phyloP scores from a whole-genome alignment of 2,797 vertebrate species.

The Pelobates cultripes region DNA sequence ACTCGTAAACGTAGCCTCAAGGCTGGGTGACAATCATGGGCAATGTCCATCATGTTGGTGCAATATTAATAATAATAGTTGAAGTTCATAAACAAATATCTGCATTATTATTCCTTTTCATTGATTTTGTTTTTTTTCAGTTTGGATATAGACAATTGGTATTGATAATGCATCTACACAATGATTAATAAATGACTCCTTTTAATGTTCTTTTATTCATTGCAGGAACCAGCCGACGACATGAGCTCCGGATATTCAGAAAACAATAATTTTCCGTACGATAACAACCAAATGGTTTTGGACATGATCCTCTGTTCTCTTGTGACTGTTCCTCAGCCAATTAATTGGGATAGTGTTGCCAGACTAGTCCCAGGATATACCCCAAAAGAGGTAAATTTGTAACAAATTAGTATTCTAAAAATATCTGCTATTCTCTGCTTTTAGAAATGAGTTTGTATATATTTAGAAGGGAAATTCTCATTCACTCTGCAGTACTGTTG shows the following conservation, averaged over 20 bases:
- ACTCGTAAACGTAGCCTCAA: too few relatives aligned
- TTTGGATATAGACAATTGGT: slow-evolving; percentile 20
- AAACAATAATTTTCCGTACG: slow-evolving; percentile 93
- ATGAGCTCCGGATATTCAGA: slow-evolving; percentile 92
- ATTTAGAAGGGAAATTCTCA: too few relatives aligned
- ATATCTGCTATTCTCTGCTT: too few relatives aligned
- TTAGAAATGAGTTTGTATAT: too few relatives aligned
- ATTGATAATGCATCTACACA: too few relatives aligned
- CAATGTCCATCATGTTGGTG: too few relatives aligned
- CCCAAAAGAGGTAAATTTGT: slow-evolving; percentile 86
- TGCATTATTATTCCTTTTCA: background rate
- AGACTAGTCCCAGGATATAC: slow-evolving; percentile 93
- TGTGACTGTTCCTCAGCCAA: slow-evolving; percentile 86
- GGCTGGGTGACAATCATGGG: too few relatives aligned
- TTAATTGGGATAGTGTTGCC: slow-evolving; percentile 95
- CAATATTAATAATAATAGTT: too few relatives aligned
- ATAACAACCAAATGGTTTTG: slow-evolving; percentile 92
- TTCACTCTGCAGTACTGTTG: too few relatives aligned
- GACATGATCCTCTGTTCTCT: slow-evolving; percentile 96
- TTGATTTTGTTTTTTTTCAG: slow-evolving; percentile 6
- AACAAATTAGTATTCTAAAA: background rate
- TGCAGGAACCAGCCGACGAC: slow-evolving; percentile 61
- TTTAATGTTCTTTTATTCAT: slow-evolving; percentile 54
- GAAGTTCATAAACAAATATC: too few relatives aligned
- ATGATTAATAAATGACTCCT: too few relatives aligned